These are phyloP conservation scores for Nymphicus hollandicus DNA, from an alignment of 2,113 vertebrate genomes.

Conservation along the genomic window DNA sequence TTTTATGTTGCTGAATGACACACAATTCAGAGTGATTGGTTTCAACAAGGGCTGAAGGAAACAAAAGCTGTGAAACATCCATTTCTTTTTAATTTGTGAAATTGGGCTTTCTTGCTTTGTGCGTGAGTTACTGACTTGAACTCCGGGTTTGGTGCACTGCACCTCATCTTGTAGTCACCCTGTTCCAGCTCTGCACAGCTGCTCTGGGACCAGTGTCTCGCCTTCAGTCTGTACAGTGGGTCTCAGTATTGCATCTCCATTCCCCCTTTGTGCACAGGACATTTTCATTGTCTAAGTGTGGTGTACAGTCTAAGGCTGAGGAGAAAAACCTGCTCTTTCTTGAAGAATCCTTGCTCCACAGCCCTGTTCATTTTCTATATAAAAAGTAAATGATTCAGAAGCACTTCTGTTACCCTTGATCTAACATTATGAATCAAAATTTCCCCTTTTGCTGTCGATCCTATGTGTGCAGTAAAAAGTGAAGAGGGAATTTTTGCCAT, in stretches of 20 bases:
- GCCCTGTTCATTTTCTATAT: neutral
- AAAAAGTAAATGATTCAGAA: neutral
- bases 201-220: rapidly evolving
- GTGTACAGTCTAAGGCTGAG: rapidly evolving
- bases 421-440: neutral
- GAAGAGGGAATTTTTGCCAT: neutral
- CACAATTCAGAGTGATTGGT: neutral
- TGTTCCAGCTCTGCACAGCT: neutral
- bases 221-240: rapidly evolving
- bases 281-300: rapidly evolving
- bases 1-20: rapidly evolving
- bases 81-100: neutral
- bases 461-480: neutral
- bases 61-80: neutral
- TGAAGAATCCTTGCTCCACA: neutral
- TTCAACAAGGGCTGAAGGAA: neutral
- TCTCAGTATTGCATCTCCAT: neutral
- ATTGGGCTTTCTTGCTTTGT: neutral
- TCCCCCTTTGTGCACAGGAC: neutral
- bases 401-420: neutral
- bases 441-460: neutral
- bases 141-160: neutral
- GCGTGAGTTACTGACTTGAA: neutral
- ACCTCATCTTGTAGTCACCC: neutral
- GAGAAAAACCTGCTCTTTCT: neutral